phyloP scores from a whole-genome alignment of 2,888 invertebrate species.

The Ophraella communa region DNA sequence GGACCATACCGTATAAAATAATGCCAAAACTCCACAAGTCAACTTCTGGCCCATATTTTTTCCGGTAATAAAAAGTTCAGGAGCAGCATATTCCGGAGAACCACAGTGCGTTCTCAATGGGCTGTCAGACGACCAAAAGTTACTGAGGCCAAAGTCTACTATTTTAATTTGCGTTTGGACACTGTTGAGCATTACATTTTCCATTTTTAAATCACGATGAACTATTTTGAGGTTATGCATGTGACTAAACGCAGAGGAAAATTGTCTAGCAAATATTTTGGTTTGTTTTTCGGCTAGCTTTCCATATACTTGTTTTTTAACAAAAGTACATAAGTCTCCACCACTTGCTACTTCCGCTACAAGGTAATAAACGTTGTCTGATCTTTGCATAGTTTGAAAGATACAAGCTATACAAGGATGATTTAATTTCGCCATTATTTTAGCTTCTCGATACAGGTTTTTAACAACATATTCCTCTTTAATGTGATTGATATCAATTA shows the following conservation, averaged over 20 bases:
- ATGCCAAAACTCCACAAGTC: conserved; percentile 80
- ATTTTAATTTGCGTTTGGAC: conserved; percentile 74
- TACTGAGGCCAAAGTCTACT: conserved; percentile 80
- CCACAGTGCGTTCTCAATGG: conserved; percentile 79
- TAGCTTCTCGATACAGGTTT: conserved; percentile 75
- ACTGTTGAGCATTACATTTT: conserved; percentile 76
- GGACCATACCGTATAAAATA: conserved; percentile 77
- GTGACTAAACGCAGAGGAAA: conserved; percentile 71
- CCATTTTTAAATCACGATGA: conserved; percentile 80
- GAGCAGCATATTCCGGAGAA: conserved; percentile 81
- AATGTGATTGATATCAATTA: conserved; percentile 74
- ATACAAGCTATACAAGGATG: conserved; percentile 77
- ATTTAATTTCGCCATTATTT: conserved; percentile 71
- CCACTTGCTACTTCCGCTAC: conserved; percentile 77
- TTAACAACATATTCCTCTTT: conserved; percentile 76
- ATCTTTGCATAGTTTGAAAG: conserved; percentile 71
- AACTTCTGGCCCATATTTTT: conserved; percentile 77
- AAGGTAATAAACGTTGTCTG: conserved; percentile 72
- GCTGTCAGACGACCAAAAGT: conserved; percentile 66
- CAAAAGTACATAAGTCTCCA: conserved; percentile 72
- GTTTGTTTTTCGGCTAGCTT: conserved; percentile 66
- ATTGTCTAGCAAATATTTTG: conserved; percentile 67
- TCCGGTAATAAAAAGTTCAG: conserved; percentile 74
- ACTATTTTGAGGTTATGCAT: conserved; percentile 73
- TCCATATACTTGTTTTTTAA: conserved; percentile 65